Evolutionary conservation across 2,113 vertebrate genomes (phyloP), one percentile per base, ranked within the genome.

Genomic region (Turnix velox): DNA sequence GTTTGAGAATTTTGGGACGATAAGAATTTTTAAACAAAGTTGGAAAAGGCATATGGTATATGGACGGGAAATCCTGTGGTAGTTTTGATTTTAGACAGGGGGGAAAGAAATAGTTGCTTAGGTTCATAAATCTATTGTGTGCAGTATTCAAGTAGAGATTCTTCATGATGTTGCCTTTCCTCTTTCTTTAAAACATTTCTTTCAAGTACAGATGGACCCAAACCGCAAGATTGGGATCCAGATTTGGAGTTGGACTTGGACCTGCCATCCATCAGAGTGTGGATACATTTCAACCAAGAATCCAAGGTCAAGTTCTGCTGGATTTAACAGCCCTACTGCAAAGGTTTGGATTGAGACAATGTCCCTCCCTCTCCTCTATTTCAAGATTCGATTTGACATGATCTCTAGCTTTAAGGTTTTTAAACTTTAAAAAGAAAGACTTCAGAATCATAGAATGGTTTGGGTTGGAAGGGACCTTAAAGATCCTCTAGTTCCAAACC

Each of bases 51-150:
- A 94, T 91, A 88, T 95, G 90, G 92, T 76, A 59, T 81, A 86
- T 66, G 89, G 81, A 84, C 6, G 78, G 92, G 94, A 95, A 93
- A 94, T 92, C 92, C 87, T 95, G 94, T 69, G 84, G 84, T 73
- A 95, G 81, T 85, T 94, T 91, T 91, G 74, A 94, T 79, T 96
- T 89, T 76, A 72, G 39, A 62, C 52, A 91, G 72, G 51, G 62
- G 72, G 51, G 62, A 72, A 86, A 74, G 94, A 90, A 42, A 14
- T 40, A 75, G 54, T 73, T 79, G 25, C 80, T 91, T 82, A 49
- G 51, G 81, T 95, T 91, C 71, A 87, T 95, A 95, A 94, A 95
- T 96, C 94, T 93, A 62, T 86, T 93, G 90, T 79, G 71, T 76
- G 72, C 3, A 6, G 59, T 62, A 69, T 93, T 89, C 67, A 68